These are phyloP conservation scores for Strigops habroptila DNA, from an alignment of 2,113 vertebrate species.

Conservation along the genomic window DNA sequence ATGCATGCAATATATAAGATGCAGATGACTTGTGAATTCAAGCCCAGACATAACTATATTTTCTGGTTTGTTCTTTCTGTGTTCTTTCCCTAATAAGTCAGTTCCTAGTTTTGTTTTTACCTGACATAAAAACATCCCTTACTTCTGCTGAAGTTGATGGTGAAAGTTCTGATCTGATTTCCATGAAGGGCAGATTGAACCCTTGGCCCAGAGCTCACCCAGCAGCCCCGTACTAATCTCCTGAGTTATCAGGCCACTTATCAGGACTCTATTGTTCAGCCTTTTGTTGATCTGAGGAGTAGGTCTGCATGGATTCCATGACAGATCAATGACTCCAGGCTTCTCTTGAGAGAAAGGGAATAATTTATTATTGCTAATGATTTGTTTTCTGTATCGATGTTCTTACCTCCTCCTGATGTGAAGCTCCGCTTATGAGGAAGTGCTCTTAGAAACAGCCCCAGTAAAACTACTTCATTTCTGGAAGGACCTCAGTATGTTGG, in stretches of 20 bases:
- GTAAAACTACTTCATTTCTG: background rate
- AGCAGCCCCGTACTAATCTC: background rate
- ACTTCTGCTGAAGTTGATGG: background rate
- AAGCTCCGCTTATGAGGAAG: background rate
- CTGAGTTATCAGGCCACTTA: slow-evolving; percentile 2
- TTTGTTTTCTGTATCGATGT: slow-evolving; percentile 3
- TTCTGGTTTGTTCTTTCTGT: background rate
- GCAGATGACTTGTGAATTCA: background rate
- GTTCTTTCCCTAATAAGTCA: background rate
- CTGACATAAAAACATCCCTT: background rate
- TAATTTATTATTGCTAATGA: slow-evolving; percentile 2
- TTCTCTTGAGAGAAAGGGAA: slow-evolving; percentile 1
- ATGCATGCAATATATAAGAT: background rate
- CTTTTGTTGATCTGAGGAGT: background rate
- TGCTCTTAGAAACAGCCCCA: background rate
- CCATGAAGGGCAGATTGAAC: background rate
- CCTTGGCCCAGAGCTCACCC: background rate
- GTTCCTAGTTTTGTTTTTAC: background rate
- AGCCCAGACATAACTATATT: background rate
- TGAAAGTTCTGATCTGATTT: background rate
- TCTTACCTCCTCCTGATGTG: background rate
- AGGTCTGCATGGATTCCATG: slow-evolving; percentile 12
- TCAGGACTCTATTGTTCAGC: background rate
- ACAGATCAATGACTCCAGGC: slow-evolving; percentile 11
- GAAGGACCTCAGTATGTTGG: background rate